Evolutionary conservation across 2,797 vertebrate species (phyloP), one percentile per base, ranked within the genome.

Genomic region (Tragopan temminckii): DNA sequence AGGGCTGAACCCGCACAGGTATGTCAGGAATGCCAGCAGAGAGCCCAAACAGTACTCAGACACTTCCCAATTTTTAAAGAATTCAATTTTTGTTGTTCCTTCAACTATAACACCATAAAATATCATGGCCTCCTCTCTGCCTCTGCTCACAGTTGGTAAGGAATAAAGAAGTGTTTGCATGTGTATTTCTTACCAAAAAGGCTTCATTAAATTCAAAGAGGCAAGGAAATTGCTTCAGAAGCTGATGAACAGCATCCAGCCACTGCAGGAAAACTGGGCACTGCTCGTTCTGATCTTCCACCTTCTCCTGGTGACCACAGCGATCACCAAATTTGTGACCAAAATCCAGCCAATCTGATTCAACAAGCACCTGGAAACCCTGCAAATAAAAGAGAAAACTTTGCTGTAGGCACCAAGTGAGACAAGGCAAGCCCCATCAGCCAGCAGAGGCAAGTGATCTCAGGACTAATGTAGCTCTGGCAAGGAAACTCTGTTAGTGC

Each of bases 261-360:
- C 99, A 99, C 98, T 99, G 99, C 85, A 99, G 98, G 97, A 99
- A 99, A 94, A 99, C 99, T 0, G 99, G 99, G 92, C 99, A 99
- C 97, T 99, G 99, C 97, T 99, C 99, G 0, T 98, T 99, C 93
- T 99, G 99, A 57, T 99, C 99, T 45, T 99, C 99, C 1, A 98
- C 95, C 53, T 99, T 99, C 97, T 99, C 99, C 96, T 99, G 99
- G 96, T 99, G 99, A 84, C 99, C 99, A 62, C 99, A 99, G 93
- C 99, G 99, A 96, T 99, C 99, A 7, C 98, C 99, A 85, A 99
- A 99, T 96, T 99, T 99, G 95, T 99, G 99, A 36, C 99, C 99
- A 35, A 98, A 99, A 97, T 99, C 99, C 96, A 99, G 96, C 99
- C 99, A 99, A 72, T 99, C 99, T 0, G 98, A 99, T 96, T 99